A percentile compares a stretch with the other conserved stretches of the same genome.
phyloP scores from a whole-genome alignment of 2,113 vertebrate species.

The Eudyptes chrysolophus region DNA sequence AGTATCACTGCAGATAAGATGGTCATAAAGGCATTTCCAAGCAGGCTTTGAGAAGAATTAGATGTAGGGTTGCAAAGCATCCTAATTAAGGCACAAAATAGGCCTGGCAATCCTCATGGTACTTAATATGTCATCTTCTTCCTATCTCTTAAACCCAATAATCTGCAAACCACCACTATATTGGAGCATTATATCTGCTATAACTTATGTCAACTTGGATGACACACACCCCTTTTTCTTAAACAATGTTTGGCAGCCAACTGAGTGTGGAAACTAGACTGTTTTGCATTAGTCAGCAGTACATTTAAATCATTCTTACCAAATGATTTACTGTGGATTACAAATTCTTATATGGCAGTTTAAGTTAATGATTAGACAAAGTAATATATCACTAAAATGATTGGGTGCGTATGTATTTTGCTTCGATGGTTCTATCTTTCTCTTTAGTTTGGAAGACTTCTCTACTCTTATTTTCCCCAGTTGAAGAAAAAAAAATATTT shows the following conservation, averaged over 20 bases:
- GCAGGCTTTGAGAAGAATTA: background rate
- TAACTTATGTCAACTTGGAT: constrained; percentile 76
- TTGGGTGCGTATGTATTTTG: constrained; percentile 65
- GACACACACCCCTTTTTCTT: constrained; percentile 9
- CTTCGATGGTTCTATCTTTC: constrained; percentile 36
- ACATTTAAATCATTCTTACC: constrained; percentile 74
- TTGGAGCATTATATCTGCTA: constrained; percentile 63
- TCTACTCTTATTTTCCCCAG: background rate
- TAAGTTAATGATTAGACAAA: constrained; percentile 76
- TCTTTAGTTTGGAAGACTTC: constrained; percentile 27
- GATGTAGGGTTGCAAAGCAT: background rate
- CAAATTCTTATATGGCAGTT: constrained; percentile 75
- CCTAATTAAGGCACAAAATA: constrained; percentile 11
- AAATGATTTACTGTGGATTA: constrained; percentile 76
- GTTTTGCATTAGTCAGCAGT: constrained; percentile 77
- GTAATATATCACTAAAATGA: constrained; percentile 72
- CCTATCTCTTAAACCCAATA: constrained; percentile 60
- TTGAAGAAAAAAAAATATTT: background rate
- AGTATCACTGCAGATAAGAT: background rate
- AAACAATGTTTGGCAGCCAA: constrained; percentile 69
- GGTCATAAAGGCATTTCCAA: background rate
- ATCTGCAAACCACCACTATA: constrained; percentile 62
- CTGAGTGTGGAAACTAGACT: constrained; percentile 69
- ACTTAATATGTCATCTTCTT: constrained; percentile 55
- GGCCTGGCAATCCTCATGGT: background rate